A percentile compares a stretch with the other conserved stretches of the same genome.
Conservation (phyloP, 2,888 invertebrate species). For the Luffia ferchaultella region DNA sequence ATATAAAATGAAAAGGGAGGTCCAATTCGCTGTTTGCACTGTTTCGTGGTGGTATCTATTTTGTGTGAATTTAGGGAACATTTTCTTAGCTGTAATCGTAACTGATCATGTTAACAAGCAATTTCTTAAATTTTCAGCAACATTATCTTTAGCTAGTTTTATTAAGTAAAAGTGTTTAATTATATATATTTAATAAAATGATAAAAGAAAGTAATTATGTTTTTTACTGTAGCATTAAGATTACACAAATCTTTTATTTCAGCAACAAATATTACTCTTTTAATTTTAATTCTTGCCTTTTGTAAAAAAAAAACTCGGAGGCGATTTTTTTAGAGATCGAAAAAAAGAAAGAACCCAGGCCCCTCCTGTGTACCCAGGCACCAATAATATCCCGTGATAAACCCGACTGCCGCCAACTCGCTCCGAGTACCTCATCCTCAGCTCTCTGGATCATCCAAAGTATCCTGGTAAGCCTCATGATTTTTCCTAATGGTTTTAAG, state of each 20-base stretch:
- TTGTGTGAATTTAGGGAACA: not conserved
- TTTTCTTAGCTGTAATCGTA: conserved; percentile 17
- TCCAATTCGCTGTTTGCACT: conserved; percentile 59
- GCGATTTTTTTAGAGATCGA: conserved; percentile 9
- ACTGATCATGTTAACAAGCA: conserved; percentile 52
- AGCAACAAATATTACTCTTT: not conserved
- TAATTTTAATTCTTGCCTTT: not conserved
- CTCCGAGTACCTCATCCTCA: conserved; percentile 60
- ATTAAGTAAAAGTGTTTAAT: conserved; percentile 59
- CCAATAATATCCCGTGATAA: conserved; percentile 55
- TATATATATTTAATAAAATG: conserved; percentile 54
- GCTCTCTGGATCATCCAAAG: conserved; percentile 59
- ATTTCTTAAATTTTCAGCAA: conserved; percentile 52
- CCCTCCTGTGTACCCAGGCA: conserved; percentile 56
- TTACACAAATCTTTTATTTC: conserved; percentile 16
- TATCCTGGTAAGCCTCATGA: conserved; percentile 50
- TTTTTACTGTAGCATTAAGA: conserved; percentile 20
- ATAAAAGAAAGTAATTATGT: conserved; percentile 33
- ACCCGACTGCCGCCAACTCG: conserved; percentile 47
- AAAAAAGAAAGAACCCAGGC: conserved; percentile 54
- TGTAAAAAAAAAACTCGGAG: not conserved
- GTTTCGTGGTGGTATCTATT: conserved; percentile 31
- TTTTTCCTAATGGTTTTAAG: conserved; percentile 54
- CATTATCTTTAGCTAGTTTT: conserved; percentile 59
- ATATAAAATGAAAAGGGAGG: conserved; percentile 56